Evolutionary conservation across 1,140 invertebrate species (phyloP), one percentile per base, ranked within the genome.

Genomic region (Tetragnatha versicolor): DNA sequence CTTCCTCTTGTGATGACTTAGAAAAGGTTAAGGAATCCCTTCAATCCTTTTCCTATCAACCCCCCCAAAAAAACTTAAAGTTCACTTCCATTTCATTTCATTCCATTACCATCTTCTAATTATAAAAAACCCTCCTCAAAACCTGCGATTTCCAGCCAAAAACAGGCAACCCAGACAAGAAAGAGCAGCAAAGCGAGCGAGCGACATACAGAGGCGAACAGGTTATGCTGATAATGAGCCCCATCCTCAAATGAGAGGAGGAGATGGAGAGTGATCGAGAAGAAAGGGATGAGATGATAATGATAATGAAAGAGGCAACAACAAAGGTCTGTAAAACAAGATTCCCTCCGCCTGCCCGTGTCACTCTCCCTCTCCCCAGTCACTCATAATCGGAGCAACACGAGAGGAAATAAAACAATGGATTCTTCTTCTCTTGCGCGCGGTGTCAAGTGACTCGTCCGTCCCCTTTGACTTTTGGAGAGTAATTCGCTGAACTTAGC

Each of bases 151-250:
- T n/a, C n/a, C n/a, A n/a, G n/a, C n/a, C n/a, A n/a, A n/a, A n/a
- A n/a, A n/a, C n/a, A n/a, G n/a, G n/a, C n/a, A n/a, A n/a, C n/a
- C n/a, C n/a, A n/a, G n/a, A n/a, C n/a, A n/a, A n/a, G n/a, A n/a
- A n/a, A n/a, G n/a, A n/a, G n/a, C n/a, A n/a, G n/a, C 42, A 45
- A n/a, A 45, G 42, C 12, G 42, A 45, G n/a, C 10, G n/a, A 14
- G 12, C 12, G 12, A 45, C n/a, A n/a, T n/a, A 45, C 12, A 31
- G 9, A 17, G 66, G 47, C 66, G 66, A 73, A 73, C 69, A 51
- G 69, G 69, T 73, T 73, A 73, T 73, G 69, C n/a, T 73, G 4
- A 73, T 73, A 20, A 58, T 22, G 25, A 20, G 42, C n/a, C 53
- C 55, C 22, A 29, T 69, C 45, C 53, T 69, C 53, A 73, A 60